Conservation (phyloP, 37 sponge, comb jelly and placozoan species). For the Cliona cf. orientalis region DNA sequence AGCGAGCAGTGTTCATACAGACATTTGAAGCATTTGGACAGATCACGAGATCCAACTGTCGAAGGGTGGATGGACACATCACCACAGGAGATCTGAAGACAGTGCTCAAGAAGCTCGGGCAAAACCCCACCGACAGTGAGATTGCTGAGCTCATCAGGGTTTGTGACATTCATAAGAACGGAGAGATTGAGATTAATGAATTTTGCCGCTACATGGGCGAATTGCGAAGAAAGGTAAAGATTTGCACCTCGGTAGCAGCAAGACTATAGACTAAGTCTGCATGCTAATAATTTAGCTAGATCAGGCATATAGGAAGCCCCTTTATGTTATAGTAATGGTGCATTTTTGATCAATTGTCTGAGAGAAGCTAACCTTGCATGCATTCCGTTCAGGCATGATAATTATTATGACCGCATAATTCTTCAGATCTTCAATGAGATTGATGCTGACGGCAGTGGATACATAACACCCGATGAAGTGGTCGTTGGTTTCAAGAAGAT, state of each 20-base stretch:
- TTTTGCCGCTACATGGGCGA: slow-evolving; percentile 21
- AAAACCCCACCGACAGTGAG: slow-evolving; percentile 9
- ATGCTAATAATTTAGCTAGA: no score
- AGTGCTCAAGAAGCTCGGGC: slow-evolving; percentile 19
- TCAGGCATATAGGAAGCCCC: no score
- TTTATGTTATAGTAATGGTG: neutral
- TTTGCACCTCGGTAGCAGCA: no score
- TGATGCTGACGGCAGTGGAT: slow-evolving; percentile 39
- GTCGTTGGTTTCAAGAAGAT: slow-evolving; percentile 5
- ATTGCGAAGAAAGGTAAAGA: slow-evolving; percentile 10
- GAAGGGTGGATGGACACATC: slow-evolving; percentile 50
- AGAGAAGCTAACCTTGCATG: no score
- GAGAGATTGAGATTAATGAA: slow-evolving; percentile 33
- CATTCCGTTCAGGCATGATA: no score
- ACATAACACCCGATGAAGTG: slow-evolving; percentile 29
- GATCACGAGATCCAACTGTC: no score
- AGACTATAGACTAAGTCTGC: no score
- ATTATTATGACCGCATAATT: neutral
- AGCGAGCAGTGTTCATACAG: slow-evolving; percentile 18
- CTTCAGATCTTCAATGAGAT: slow-evolving; percentile 28
- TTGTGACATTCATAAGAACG: slow-evolving; percentile 19
- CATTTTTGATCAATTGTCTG: neutral
- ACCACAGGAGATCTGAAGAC: slow-evolving; percentile 1
- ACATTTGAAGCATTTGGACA: slow-evolving; percentile 23
- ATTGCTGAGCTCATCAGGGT: slow-evolving; percentile 10